A percentile compares a stretch with the other conserved stretches of the same genome.
phyloP scores from a whole-genome alignment of 2,797 vertebrate genomes.

The Typhlichthys eigenmanni region DNA sequence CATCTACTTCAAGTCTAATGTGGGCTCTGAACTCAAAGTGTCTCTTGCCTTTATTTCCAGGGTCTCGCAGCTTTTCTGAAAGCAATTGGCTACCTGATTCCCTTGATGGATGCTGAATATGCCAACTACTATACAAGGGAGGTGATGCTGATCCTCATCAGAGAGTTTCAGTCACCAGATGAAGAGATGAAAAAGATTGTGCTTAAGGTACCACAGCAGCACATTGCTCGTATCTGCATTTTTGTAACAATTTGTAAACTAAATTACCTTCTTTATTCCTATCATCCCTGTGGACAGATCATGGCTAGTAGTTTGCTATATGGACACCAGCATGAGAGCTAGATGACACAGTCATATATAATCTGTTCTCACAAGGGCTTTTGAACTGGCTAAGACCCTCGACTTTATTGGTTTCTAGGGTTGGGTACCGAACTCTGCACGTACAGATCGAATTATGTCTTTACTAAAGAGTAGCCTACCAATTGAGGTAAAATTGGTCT shows the following conservation, averaged over 20 bases:
- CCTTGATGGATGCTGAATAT: conserved; percentile 98
- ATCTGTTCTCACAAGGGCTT: conserved; percentile 45
- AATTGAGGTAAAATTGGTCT: too few relatives aligned
- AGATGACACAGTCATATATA: conserved; percentile 22
- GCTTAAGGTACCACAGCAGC: conserved; percentile 82
- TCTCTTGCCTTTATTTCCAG: conserved; percentile 62
- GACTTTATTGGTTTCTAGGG: too few relatives aligned
- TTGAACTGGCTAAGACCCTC: too few relatives aligned
- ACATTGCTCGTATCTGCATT: neutral
- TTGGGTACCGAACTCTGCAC: too few relatives aligned
- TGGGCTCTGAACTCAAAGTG: neutral
- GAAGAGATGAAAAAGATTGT: conserved; percentile 99
- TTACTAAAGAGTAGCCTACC: too few relatives aligned
- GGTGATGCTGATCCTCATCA: conserved; percentile 98
- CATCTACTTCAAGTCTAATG: neutral
- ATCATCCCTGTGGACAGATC: conserved; percentile 59
- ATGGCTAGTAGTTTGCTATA: conserved; percentile 60
- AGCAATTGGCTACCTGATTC: conserved; percentile 98
- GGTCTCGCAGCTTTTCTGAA: conserved; percentile 98
- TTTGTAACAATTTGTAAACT: neutral
- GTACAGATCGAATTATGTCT: too few relatives aligned
- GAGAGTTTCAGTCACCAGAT: conserved; percentile 98
- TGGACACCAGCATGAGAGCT: conserved; percentile 51
- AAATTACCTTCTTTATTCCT: conserved; percentile 40
- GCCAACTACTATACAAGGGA: conserved; percentile 99